Base-by-base conservation (phyloP, 2,888 invertebrate species). In the Diabrotica balteata region DNA sequence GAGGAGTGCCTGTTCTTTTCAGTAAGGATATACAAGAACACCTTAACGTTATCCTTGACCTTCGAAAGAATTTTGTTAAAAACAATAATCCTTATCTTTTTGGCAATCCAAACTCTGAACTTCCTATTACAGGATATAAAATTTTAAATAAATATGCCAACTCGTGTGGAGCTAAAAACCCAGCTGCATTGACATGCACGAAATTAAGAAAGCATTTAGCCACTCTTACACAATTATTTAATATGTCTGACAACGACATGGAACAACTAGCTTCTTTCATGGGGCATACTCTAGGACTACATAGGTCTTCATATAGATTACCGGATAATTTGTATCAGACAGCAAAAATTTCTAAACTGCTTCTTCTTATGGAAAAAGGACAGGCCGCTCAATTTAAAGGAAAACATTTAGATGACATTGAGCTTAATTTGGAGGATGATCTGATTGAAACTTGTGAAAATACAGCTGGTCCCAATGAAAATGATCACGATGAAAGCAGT, bases 91-190 rank as follows among this genome's bases (percentile, higher is more conserved):
- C n/a, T n/a, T n/a, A n/a, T n/a, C n/a, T n/a, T n/a, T n/a, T n/a
- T n/a, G n/a, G 17, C 8, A 71, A 68, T 9, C 54, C 68, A n/a
- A 60, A 59, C 22, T 60, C 67, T 11, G 11, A 7, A 47, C 7
- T 61, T 61, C 61, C 69, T 50, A 62, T 77, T 43, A 32, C n/a
- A 9, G 77, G 78, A 11, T 78, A 76, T 63, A 76, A 77, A 68
- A 52, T 75, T 22, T 58, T 77, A 45, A 55, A 59, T n/a, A 75
- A 74, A 70, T 71, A 75, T 64, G 73, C 73, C 5, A 51, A 8
- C 17, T 8, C 50, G 7, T 70, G 70, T 67, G 75, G 74, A 8
- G 74, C 73, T 10, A 72, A 75, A 73, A 72, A 76, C 57, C 73
- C 75, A 4, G 43, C 60, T 9, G 67, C 70, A 7, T 59, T 76